Evolutionary conservation across 2,888 invertebrate species (phyloP).

Genomic region (Dynastes hyllus): DNA sequence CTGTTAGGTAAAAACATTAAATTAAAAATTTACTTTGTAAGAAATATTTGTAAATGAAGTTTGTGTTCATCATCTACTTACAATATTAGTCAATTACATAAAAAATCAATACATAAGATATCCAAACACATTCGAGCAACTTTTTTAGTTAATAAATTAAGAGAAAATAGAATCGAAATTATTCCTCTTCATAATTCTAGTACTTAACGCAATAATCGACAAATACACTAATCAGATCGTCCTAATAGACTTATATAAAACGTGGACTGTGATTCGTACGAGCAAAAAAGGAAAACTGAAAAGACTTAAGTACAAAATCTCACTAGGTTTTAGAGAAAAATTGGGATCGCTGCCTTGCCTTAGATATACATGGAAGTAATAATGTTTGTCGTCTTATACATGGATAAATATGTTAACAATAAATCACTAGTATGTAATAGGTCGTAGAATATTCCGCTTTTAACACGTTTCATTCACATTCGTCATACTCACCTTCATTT

Average conservation of each 20-base stretch:
- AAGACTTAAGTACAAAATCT: constrained; percentile 55
- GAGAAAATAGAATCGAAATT: constrained; percentile 14
- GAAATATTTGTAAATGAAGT: background rate
- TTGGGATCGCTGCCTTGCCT: constrained; percentile 44
- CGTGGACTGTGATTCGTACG: constrained; percentile 28
- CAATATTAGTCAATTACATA: background rate
- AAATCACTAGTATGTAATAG: constrained; percentile 25
- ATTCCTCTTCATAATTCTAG: background rate
- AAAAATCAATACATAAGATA: constrained; percentile 27
- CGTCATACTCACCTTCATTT: background rate
- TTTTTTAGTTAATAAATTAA: background rate
- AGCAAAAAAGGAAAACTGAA: constrained; percentile 27
- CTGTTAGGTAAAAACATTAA: background rate
- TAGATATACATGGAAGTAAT: constrained; percentile 16
- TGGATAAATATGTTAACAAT: constrained; percentile 17
- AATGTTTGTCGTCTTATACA: constrained; percentile 24
- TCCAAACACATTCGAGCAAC: constrained; percentile 18
- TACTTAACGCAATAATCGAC: constrained; percentile 37
- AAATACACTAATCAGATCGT: constrained; percentile 7
- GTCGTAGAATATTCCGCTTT: constrained; percentile 15
- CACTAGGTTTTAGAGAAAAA: constrained; percentile 52
- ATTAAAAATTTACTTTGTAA: background rate
- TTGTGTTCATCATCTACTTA: constrained; percentile 30
- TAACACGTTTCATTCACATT: constrained; percentile 10
- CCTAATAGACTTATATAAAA: constrained; percentile 21